Percentiles rank a stretch among this genome's conserved stretches.
phyloP scores from a whole-genome alignment of 2,113 vertebrate genomes.

The Acrocephalus kingi region DNA sequence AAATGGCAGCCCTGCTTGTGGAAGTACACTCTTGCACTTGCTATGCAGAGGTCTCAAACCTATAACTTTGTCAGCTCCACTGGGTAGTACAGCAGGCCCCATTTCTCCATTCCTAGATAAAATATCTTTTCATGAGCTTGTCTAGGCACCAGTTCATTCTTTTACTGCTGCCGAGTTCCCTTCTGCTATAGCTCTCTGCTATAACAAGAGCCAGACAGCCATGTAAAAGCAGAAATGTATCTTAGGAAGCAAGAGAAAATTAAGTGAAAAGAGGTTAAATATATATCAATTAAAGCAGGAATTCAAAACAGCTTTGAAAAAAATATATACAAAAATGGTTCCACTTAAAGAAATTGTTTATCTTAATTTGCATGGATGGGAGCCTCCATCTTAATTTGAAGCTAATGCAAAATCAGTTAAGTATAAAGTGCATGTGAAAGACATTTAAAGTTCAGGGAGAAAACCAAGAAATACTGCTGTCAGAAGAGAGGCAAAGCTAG shows the following conservation, averaged over 20 bases:
- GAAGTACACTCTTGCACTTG: neutral
- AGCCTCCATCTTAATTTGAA: neutral
- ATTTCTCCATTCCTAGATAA: neutral
- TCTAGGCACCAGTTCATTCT: neutral
- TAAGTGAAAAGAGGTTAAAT: neutral
- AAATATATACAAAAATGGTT: neutral
- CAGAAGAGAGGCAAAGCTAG: slow-evolving; percentile 5
- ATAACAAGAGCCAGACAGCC: neutral
- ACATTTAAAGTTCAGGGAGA: neutral
- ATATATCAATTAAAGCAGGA: neutral
- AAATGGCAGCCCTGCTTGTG: neutral
- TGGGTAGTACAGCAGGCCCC: neutral
- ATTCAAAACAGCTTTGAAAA: neutral
- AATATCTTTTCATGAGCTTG: neutral
- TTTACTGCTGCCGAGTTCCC: neutral
- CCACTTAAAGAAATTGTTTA: neutral
- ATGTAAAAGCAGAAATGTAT: neutral
- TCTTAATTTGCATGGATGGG: neutral
- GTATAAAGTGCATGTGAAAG: neutral
- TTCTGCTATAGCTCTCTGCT: neutral
- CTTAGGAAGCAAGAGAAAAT: neutral
- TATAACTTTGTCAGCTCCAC: neutral
- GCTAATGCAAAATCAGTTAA: neutral
- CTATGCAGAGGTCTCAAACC: neutral
- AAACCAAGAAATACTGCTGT: slow-evolving; percentile 30